These are phyloP conservation scores for Epinephelus moara DNA, from an alignment of 2,113 vertebrate genomes.

Conservation along the genomic window DNA sequence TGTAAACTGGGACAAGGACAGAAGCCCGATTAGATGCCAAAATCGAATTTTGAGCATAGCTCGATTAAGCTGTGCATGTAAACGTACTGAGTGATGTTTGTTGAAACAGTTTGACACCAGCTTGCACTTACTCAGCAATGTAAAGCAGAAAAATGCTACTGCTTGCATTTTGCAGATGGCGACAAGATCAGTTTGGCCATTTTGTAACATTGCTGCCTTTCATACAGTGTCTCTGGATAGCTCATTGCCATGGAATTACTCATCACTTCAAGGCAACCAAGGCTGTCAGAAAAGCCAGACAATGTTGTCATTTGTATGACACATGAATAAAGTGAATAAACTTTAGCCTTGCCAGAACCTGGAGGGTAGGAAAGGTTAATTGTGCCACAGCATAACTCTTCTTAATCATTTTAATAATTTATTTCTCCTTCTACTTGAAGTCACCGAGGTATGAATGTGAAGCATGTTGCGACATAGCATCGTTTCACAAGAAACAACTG, in stretches of 20 bases:
- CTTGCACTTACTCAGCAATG: neutral
- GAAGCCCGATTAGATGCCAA: too few species aligned
- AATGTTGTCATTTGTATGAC: neutral
- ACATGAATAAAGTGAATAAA: neutral
- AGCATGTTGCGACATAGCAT: neutral
- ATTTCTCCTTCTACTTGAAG: conserved; percentile 4
- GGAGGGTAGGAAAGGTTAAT: neutral
- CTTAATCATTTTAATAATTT: neutral
- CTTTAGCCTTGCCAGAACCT: neutral
- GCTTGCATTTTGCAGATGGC: neutral
- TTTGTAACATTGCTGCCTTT: neutral
- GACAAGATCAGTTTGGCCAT: neutral
- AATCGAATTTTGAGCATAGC: too few species aligned
- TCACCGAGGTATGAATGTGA: neutral
- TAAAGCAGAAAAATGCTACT: neutral
- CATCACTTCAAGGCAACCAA: neutral
- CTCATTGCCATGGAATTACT: neutral
- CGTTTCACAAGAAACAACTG: conserved; percentile 35
- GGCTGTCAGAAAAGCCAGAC: neutral
- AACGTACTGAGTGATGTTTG: neutral
- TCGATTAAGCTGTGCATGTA: too few species aligned
- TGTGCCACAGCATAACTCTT: neutral
- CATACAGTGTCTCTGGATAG: neutral
- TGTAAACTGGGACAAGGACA: too few species aligned
- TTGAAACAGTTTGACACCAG: neutral